Evolutionary conservation across 1,140 invertebrate species (phyloP), one percentile per base, ranked within the genome.

Genomic region (Colletes latitarsis): DNA sequence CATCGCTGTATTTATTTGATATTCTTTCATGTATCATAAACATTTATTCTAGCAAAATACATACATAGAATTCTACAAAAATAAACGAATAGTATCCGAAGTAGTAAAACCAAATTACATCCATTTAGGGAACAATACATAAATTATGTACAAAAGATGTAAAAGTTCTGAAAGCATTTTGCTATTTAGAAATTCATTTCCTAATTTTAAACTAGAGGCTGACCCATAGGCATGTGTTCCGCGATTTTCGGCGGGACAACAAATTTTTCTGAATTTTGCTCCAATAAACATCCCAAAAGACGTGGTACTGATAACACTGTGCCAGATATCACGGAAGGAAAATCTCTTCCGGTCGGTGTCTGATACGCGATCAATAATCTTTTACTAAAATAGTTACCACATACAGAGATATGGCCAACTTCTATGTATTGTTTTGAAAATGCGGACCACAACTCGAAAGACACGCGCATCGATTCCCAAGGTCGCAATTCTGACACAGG

Each of bases 371-470:
- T 95, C 82, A 96, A 90, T 39, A 97, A 91, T 70, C 96, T 93
- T 90, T 96, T 96, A 88, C 95, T 96, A 21, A 96, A 94, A 88
- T 95, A 97, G 82, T 95, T 93, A 53, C 94, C 95, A 88, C 94
- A 95, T 14, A 95, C 70, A 3, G 95, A 95, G 62, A 96, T 72
- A 92, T 95, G 92, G 6, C 95, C 96, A 76, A 96, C 94, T 93
- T 96, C 95, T 3, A 96, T 85, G 90, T 96, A 97, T 39, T 89
- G 82, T 63, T 95, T 85, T 30, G 91, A 89, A 86, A 93, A 93
- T 19, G 91, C 89, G 0, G 96, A 96, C 94, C 94, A 96, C 93
- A 96, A 94, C 93, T 96, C 94, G 84, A 96, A 94, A 21, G 94
- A 94, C 4, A 95, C 85, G 82, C 94, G 93, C 68, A 96, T 92